A percentile compares a stretch with the other conserved stretches of the same genome.
phyloP scores from a whole-genome alignment of 2,888 invertebrate genomes.

The Chouioia cunea region DNA sequence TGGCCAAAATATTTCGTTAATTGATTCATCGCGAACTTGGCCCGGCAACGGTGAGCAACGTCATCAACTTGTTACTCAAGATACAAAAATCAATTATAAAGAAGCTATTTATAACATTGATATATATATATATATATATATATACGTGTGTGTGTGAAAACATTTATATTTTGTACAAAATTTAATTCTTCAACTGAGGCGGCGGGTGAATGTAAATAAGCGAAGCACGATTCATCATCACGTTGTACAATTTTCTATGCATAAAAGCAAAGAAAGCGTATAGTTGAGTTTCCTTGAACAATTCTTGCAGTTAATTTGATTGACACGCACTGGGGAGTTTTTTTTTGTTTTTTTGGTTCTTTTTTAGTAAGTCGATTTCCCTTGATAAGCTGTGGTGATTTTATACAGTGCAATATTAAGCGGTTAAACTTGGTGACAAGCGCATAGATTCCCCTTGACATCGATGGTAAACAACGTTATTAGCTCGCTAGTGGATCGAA shows the following conservation, averaged over 20 bases:
- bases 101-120: conserved; percentile 37
- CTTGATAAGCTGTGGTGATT: conserved; percentile 50
- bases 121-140: conserved; percentile 11
- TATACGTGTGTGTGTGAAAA: too few relatives aligned
- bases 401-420: conserved; percentile 52
- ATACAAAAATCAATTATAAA: conserved; percentile 15
- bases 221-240: conserved; percentile 31
- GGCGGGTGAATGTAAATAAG: conserved; percentile 32
- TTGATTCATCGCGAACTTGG: conserved; percentile 3
- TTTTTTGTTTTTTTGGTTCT: too few relatives aligned
- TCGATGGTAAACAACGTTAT: conserved; percentile 37
- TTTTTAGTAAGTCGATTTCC: conserved; percentile 18
- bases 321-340: neutral
- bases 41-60: neutral
- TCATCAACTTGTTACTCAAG: neutral
- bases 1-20: conserved; percentile 12
- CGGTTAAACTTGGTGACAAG: conserved; percentile 46
- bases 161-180: conserved; percentile 9
- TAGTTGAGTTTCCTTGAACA: conserved; percentile 33
- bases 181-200: conserved; percentile 17
- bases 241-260: conserved; percentile 31
- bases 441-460: conserved; percentile 32
- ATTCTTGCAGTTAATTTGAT: conserved; percentile 28
- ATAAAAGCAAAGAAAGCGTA: conserved; percentile 39
- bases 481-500: neutral